A percentile compares a stretch with the other conserved stretches of the same genome.
phyloP scores from a whole-genome alignment of 2,113 vertebrate species.

The Protomyctophum bolini region DNA sequence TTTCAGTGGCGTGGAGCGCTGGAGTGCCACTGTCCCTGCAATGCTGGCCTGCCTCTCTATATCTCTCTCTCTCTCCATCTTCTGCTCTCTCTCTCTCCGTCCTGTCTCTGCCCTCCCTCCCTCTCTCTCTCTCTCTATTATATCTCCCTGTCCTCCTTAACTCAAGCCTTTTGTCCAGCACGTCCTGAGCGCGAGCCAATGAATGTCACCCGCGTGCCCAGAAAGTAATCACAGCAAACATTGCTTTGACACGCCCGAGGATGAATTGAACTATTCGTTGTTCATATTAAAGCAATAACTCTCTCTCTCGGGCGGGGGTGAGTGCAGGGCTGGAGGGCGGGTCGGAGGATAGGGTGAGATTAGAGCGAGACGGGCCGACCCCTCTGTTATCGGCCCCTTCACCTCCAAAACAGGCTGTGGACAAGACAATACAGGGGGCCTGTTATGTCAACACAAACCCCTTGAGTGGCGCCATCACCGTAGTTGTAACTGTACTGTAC shows the following conservation, averaged over 20 bases:
- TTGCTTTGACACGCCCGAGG: conserved; percentile 61
- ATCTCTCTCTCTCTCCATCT: conserved; percentile 14
- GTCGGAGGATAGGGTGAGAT: conserved; percentile 6
- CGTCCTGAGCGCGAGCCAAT: conserved; percentile 61
- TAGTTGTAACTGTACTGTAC: neutral
- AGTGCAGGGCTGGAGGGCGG: neutral
- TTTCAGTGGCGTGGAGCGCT: conserved; percentile 6
- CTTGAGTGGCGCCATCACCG: conserved; percentile 34
- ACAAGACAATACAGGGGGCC: conserved; percentile 44
- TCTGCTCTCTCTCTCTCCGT: neutral
- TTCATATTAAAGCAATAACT: conserved; percentile 79
- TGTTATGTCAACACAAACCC: conserved; percentile 42
- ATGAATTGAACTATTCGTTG: conserved; percentile 71
- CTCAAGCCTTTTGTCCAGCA: conserved; percentile 55
- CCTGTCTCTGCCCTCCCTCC: conserved; percentile 10
- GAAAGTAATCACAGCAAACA: conserved; percentile 69
- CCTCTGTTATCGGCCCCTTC: conserved; percentile 53
- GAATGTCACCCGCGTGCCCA: conserved; percentile 62
- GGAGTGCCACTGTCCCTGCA: conserved; percentile 47
- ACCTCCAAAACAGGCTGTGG: conserved; percentile 54
- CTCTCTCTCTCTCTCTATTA: conserved; percentile 20
- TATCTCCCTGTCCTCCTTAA: conserved; percentile 32
- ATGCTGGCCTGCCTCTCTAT: conserved; percentile 23
- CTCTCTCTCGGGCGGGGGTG: conserved; percentile 47
- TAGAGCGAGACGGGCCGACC: conserved; percentile 25